These are phyloP conservation scores for Pollenia amentaria DNA, from an alignment of 2,888 invertebrate species.

Conservation along the genomic window DNA sequence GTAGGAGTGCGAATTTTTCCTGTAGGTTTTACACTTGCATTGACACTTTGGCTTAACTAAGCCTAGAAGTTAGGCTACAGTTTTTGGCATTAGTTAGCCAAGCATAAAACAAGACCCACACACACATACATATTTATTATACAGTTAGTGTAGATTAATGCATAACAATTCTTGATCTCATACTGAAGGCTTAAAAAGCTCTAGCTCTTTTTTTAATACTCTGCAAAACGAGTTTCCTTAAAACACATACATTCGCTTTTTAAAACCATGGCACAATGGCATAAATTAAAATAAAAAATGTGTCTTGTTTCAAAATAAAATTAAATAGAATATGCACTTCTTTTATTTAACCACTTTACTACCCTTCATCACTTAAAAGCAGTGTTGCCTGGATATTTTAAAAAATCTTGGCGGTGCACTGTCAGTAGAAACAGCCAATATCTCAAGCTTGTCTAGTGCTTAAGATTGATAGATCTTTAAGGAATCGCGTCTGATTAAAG, in stretches of 20 bases:
- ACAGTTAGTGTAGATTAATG: not conserved
- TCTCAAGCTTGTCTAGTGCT: too few species aligned
- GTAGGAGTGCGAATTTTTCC: not conserved
- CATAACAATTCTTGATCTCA: conserved; percentile 30
- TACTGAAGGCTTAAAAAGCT: conserved; percentile 42
- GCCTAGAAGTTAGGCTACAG: conserved; percentile 37
- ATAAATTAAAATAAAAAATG: too few species aligned
- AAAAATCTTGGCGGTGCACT: too few species aligned
- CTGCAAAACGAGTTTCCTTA: not conserved
- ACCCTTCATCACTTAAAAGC: too few species aligned
- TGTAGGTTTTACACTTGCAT: not conserved
- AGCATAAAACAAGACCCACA: not conserved
- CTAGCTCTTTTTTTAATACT: not conserved
- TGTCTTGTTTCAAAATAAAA: too few species aligned
- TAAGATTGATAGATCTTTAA: too few species aligned
- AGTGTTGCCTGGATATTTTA: too few species aligned
- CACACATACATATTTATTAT: not conserved
- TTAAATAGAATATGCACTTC: too few species aligned
- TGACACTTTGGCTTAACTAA: conserved; percentile 8
- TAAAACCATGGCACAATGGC: too few species aligned
- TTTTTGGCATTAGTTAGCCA: conserved; percentile 25
- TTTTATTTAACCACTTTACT: too few species aligned
- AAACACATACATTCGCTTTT: not conserved
- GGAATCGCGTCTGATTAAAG: too few species aligned
- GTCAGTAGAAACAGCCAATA: too few species aligned